These are phyloP conservation scores for Apis cerana DNA, from an alignment of 1,140 invertebrate species.

Conservation along the genomic window DNA sequence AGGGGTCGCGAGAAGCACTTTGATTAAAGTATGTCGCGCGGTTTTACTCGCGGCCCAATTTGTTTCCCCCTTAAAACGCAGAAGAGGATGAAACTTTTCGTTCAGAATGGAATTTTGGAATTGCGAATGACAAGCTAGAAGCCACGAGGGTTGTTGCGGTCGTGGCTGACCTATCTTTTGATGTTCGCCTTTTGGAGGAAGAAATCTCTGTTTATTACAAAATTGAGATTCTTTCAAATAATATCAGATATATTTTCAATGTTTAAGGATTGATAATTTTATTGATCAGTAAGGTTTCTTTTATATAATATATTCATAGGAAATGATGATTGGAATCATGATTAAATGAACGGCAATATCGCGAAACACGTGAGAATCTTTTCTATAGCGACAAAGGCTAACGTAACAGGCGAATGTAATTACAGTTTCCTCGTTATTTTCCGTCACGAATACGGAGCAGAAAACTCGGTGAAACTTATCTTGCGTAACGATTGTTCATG, in stretches of 20 bases:
- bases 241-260: no score
- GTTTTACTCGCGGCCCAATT: constrained; percentile 39
- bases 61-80: neutral
- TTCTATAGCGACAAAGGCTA: constrained; percentile 17
- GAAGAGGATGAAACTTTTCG: constrained; percentile 10
- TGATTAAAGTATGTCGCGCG: constrained; percentile 66
- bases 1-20: constrained; percentile 49
- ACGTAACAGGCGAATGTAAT: constrained; percentile 19
- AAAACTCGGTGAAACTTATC: constrained; percentile 58
- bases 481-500: constrained; percentile 54
- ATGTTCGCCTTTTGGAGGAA: neutral
- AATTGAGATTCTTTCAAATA: neutral
- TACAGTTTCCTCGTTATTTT: constrained; percentile 57
- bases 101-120: constrained; percentile 15
- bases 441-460: constrained; percentile 22
- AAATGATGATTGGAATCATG: neutral
- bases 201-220: constrained; percentile 3
- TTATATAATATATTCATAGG: neutral
- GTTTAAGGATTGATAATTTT: no score
- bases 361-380: constrained; percentile 28
- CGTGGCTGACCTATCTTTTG: constrained; percentile 18
- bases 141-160: constrained; percentile 12
- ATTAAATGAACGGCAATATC: constrained; percentile 44
- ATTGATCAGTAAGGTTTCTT: neutral
- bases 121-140: constrained; percentile 20